Base-by-base conservation (phyloP, 2,113 vertebrate species). In the Festucalex cinctus region DNA sequence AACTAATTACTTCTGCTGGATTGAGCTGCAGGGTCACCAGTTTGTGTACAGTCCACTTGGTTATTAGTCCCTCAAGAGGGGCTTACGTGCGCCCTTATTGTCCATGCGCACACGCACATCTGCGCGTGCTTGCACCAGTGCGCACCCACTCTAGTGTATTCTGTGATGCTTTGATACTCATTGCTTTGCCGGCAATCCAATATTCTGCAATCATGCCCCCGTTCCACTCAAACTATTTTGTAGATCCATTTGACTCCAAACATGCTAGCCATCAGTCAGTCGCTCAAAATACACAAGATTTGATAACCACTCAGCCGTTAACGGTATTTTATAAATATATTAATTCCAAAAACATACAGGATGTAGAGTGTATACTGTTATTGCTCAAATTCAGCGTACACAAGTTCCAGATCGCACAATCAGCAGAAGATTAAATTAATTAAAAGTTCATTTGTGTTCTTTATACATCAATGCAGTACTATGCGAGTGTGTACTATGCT, bases 1-100 rank as follows among this genome's bases (percentile, higher is more conserved):
- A 92, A 89, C 83, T 89, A 82, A 88, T 91, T 89, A 90, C 81
- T 90, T 87, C 73, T 82, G 78, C 74, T 70, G 79, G 79, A 83
- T 83, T 83, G 84, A 85, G 81, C 78, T 60, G 68, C 13, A 73
- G 80, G 84, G 85, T 88, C 69, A 70, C 68, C 63, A 65, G 75
- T 74, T 75, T 81, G 67, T 81, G 79, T 75, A 46, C 35, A 53
- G 57, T 65, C 74, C 75, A 83, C 80, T 83, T 86, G 82, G 83
- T 87, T 86, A 87, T 85, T 75, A 81, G 70, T 86, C 69, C 58
- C 73, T 49, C 74, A 75, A 71, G 69, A 77, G 62, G 64, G 70
- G 72, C 69, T 76, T 80, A 74, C 61, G 66, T 58, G 68, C 66
- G 19, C 68, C 62, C 66, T 26, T 58, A 36, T 36, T 32, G 57